Conservation (phyloP, 1,140 invertebrate species). For the Dufourea novaeangliae region DNA sequence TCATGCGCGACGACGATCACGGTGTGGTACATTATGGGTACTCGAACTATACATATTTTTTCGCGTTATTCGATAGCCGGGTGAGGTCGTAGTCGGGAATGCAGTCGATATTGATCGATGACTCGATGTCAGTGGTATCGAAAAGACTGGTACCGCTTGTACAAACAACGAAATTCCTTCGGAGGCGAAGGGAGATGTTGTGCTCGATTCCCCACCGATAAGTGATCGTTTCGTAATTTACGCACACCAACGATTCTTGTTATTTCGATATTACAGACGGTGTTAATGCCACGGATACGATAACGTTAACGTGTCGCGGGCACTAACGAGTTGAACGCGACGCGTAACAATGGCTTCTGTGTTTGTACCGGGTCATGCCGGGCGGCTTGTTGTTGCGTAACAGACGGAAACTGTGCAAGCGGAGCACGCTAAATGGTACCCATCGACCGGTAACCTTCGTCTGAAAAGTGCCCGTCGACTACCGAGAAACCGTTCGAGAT, state of each 20-base stretch:
- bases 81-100: no score
- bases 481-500: neutral
- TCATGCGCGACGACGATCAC: no score
- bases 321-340: neutral
- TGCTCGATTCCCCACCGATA: neutral
- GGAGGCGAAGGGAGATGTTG: no score
- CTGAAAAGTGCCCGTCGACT: neutral
- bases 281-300: neutral
- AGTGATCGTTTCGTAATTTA: no score
- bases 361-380: constrained; percentile 23
- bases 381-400: constrained; percentile 52
- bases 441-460: constrained; percentile 48
- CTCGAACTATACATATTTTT: no score
- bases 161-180: neutral
- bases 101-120: no score
- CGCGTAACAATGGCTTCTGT: constrained; percentile 39
- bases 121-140: no score
- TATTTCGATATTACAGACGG: no score
- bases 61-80: no score
- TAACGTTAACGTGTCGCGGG: neutral
- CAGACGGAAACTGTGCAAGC: constrained; percentile 49
- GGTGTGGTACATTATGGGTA: no score
- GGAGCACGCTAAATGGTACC: constrained; percentile 35
- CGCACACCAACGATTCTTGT: no score
- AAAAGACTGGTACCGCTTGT: neutral